A percentile compares a stretch with the other conserved stretches of the same genome.
Evolutionary conservation across 2,888 invertebrate genomes (phyloP).

Genomic region (Cheilosia pagana): DNA sequence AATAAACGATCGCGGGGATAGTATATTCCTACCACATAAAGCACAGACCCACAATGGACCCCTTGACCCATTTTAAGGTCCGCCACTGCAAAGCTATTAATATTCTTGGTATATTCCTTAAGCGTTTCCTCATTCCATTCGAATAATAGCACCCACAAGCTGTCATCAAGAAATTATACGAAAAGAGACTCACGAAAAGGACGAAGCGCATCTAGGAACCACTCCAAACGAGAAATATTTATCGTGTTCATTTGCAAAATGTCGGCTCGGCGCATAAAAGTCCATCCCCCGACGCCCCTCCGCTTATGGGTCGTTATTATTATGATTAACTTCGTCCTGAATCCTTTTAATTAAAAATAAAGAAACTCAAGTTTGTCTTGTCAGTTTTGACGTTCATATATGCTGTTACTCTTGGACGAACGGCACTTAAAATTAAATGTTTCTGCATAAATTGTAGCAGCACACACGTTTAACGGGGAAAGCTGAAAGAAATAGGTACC

Average conservation of each 20-base stretch:
- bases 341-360: constrained; percentile 58
- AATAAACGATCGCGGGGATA: no score
- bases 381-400: constrained; percentile 21
- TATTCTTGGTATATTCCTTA: not conserved
- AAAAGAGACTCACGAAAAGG: not conserved
- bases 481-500: not conserved
- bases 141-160: no score
- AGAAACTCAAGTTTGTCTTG: constrained; percentile 42
- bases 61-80: not conserved
- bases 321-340: constrained; percentile 50
- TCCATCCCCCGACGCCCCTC: not conserved
- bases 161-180: not conserved
- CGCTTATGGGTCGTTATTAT: constrained; percentile 24
- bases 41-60: not conserved
- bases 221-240: not conserved
- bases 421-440: constrained; percentile 54
- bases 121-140: not conserved
- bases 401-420: not conserved
- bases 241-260: constrained; percentile 24
- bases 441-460: constrained; percentile 39
- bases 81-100: not conserved
- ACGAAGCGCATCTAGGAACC: not conserved
- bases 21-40: no score
- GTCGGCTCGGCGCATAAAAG: not conserved
- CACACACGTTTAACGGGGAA: not conserved